Base-by-base conservation (phyloP, 2,888 invertebrate genomes). In the Catocala sponsa region DNA sequence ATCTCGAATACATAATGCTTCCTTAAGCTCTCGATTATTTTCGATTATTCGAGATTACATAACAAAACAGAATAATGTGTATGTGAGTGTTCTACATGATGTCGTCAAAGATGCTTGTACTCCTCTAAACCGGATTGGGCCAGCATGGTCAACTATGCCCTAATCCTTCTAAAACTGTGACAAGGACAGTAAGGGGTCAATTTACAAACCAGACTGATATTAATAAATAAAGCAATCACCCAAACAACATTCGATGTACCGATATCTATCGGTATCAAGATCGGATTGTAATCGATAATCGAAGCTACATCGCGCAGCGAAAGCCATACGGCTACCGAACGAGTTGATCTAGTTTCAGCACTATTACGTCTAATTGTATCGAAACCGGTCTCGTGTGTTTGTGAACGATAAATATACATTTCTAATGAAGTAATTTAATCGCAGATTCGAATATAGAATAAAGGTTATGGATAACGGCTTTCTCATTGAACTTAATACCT, bases 321-420 rank as follows among this genome's bases (percentile, higher is more conserved):
- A 80, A 79, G 79, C 73, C 64, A 70, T 68, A 59, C 52, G 54
- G 65, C 70, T 74, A 69, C 72, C 55, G 69, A 68, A 73, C 75
- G 55, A 57, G 72, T 76, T 54, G 70, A 59, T 74, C 80, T 68
- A 77, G 76, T 74, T 79, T 71, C 32, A 58, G 74, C 72, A 73
- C 75, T 69, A 74, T 78, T 78, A 78, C 60, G 51, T 63, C 64
- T 57, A 74, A 67, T 69, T 66, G 64, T 65, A 69, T 72, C 59
- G 52, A 33, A 59, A 57, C 63, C 59, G 51, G 59, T 66, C 57
- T 54, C 38, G 32, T 44, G 51, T 59, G 42, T 52, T 55, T 56
- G 55, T 61, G 25, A 56, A 65, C 59, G 53, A 65, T 69, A 63
- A 63, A 64, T 50, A 62, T 60, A 61, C 42, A n/a, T 4, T 25